These are phyloP conservation scores for Edolisoma coerulescens DNA, from an alignment of 2,113 vertebrate genomes.

Conservation along the genomic window DNA sequence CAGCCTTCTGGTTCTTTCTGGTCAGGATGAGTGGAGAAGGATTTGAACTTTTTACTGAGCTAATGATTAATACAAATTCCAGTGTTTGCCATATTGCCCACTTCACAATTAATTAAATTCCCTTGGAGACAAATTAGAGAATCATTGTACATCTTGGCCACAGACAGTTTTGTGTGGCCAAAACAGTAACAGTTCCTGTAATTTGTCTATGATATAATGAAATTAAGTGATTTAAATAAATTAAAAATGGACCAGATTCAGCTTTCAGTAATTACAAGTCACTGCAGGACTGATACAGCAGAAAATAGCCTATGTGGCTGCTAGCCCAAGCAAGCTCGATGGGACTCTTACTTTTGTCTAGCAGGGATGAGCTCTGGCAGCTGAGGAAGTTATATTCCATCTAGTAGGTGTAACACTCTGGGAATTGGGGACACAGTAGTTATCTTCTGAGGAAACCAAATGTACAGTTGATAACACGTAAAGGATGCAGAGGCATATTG, in stretches of 20 bases:
- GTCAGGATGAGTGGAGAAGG: neutral
- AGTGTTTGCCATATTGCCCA: neutral
- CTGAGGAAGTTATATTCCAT: neutral
- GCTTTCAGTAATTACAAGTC: slow-evolving; percentile 35
- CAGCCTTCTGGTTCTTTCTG: neutral
- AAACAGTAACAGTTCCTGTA: slow-evolving; percentile 16
- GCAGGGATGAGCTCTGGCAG: neutral
- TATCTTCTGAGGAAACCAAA: neutral
- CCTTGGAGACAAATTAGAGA: slow-evolving; percentile 34
- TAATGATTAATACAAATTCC: slow-evolving; percentile 11
- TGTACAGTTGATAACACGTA: neutral
- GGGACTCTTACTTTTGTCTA: neutral
- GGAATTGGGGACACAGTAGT: neutral
- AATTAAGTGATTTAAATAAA: slow-evolving; percentile 60
- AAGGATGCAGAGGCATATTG: neutral
- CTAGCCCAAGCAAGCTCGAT: neutral
- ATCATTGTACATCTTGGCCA: neutral
- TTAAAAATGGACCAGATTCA: slow-evolving; percentile 21
- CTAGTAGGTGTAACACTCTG: neutral
- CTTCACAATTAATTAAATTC: slow-evolving; percentile 40
- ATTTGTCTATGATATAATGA: slow-evolving; percentile 40
- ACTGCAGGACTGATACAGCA: neutral
- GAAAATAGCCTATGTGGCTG: slow-evolving; percentile 20
- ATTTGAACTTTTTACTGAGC: slow-evolving; percentile 6
- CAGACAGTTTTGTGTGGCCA: neutral